Evolutionary conservation across 2,888 invertebrate genomes (phyloP).

Genomic region (Drosophila pullipes): DNA sequence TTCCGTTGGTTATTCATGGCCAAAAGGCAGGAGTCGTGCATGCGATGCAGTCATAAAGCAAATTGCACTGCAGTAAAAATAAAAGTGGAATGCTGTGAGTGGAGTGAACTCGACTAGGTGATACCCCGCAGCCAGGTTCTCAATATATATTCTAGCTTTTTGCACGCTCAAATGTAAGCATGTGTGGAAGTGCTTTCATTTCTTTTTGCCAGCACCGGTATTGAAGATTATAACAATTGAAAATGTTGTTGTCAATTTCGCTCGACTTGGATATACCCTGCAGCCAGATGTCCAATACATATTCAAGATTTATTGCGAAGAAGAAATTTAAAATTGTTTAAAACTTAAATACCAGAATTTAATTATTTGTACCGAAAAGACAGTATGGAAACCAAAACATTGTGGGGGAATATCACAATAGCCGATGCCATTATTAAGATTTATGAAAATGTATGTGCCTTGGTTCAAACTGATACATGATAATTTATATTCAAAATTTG

Average conservation of each 20-base stretch:
- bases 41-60: constrained; percentile 43
- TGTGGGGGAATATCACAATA: background rate
- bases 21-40: constrained; percentile 50
- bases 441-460: background rate
- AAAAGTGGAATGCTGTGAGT: background rate
- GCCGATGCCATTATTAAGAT: background rate
- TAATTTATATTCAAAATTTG: background rate
- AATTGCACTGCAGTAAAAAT: constrained; percentile 32
- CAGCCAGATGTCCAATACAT: too few relatives aligned
- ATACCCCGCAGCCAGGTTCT: background rate
- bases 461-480: background rate
- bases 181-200: background rate
- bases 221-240: background rate
- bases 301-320: too few relatives aligned
- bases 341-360: too few relatives aligned
- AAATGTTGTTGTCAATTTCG: background rate
- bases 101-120: background rate
- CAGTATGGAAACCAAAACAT: too few relatives aligned
- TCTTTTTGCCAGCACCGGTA: background rate
- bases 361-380: too few relatives aligned
- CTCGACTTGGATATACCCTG: background rate
- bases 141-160: background rate
- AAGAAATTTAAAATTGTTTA: too few relatives aligned
- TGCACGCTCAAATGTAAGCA: background rate
- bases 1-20: constrained; percentile 73